These are phyloP conservation scores for Spisula solida DNA, from an alignment of 2,888 invertebrate genomes.

Conservation along the genomic window DNA sequence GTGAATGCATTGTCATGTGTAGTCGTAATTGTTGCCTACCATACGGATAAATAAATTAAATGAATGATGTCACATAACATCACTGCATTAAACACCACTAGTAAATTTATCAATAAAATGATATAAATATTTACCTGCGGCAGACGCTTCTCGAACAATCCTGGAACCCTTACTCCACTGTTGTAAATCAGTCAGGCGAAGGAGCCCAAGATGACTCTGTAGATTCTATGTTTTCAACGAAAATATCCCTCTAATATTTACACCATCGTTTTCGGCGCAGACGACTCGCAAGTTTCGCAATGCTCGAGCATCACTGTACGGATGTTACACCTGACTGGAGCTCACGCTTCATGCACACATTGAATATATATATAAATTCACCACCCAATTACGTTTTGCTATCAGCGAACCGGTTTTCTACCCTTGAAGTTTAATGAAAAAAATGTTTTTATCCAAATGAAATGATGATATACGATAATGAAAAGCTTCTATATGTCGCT, in stretches of 20 bases:
- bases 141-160: background rate
- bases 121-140: background rate
- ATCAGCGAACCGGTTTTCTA: slow-evolving; percentile 19
- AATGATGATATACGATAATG: background rate
- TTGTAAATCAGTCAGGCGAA: slow-evolving; percentile 1
- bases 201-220: background rate
- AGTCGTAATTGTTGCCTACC: too few relatives aligned
- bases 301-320: background rate
- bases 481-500: background rate
- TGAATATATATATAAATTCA: slow-evolving; percentile 16
- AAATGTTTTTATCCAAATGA: background rate
- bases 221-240: background rate
- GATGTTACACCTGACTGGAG: background rate
- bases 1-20: background rate
- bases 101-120: background rate
- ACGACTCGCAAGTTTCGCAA: background rate
- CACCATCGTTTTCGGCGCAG: background rate
- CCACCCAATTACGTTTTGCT: slow-evolving; percentile 27
- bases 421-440: background rate
- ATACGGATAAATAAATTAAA: too few relatives aligned
- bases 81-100: background rate
- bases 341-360: slow-evolving; percentile 26
- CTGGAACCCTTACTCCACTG: background rate
- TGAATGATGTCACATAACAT: background rate
- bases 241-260: background rate